Evolutionary conservation across 1,140 invertebrate genomes (phyloP).

Genomic region (Drosophila bifasciata): DNA sequence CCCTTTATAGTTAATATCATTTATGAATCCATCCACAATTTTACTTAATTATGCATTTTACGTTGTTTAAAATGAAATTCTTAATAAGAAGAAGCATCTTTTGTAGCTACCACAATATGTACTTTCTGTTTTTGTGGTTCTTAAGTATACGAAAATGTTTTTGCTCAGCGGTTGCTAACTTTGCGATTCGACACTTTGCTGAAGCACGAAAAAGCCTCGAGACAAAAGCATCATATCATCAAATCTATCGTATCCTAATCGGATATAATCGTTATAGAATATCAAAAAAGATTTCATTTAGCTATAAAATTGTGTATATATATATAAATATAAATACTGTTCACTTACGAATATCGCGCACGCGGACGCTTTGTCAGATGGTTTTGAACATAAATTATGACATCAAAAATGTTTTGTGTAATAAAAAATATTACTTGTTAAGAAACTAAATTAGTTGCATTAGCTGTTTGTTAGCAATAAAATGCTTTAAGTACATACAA

Average conservation of each 20-base stretch:
- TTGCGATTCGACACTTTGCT: slow-evolving; percentile 32
- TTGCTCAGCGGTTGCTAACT: slow-evolving; percentile 40
- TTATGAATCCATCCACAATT: slow-evolving; percentile 48
- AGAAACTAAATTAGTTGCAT: slow-evolving; percentile 34
- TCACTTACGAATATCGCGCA: slow-evolving; percentile 68
- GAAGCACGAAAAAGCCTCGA: slow-evolving; percentile 53
- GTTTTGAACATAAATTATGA: slow-evolving; percentile 63
- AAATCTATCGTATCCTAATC: slow-evolving; percentile 23
- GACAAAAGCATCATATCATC: slow-evolving; percentile 45
- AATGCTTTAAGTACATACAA: slow-evolving; percentile 75
- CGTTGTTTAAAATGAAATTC: slow-evolving; percentile 57
- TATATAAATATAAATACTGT: slow-evolving; percentile 82
- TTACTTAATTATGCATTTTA: slow-evolving; percentile 27
- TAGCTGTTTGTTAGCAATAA: slow-evolving; percentile 46
- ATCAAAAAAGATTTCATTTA: slow-evolving; percentile 72
- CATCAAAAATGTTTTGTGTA: slow-evolving; percentile 31
- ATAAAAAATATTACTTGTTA: slow-evolving; percentile 23
- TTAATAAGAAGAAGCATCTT: slow-evolving; percentile 67
- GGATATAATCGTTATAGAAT: slow-evolving; percentile 19
- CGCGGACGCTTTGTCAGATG: slow-evolving; percentile 62
- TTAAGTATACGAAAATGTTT: slow-evolving; percentile 24
- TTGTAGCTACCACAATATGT: slow-evolving; percentile 62
- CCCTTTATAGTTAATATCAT: slow-evolving; percentile 68
- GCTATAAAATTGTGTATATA: slow-evolving; percentile 77
- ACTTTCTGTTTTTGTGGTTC: slow-evolving; percentile 23